phyloP scores from a whole-genome alignment of 2,113 vertebrate species.

The Ochotona curzoniae region DNA sequence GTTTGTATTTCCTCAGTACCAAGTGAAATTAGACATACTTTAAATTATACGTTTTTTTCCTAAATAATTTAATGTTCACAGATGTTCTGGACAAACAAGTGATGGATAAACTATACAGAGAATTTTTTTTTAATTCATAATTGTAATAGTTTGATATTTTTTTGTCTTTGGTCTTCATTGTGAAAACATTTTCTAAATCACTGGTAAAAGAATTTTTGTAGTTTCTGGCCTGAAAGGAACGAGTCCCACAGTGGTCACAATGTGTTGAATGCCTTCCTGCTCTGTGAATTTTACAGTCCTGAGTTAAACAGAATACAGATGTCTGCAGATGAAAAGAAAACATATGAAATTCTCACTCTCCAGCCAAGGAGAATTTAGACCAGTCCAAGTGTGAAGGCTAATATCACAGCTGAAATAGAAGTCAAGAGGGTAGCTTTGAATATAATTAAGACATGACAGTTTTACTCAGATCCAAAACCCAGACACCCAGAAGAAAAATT shows the following conservation, averaged over 20 bases:
- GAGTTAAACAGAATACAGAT: conserved; percentile 78
- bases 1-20: not conserved
- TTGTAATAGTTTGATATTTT: conserved; percentile 56
- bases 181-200: conserved; percentile 44
- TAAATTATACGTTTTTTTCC: conserved; percentile 9
- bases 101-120: not conserved
- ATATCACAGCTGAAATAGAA: conserved; percentile 76
- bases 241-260: conserved; percentile 64
- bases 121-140: not conserved
- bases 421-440: conserved; percentile 73
- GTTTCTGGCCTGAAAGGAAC: conserved; percentile 53
- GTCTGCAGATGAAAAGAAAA: conserved; percentile 80
- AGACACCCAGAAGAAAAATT: conserved; percentile 62
- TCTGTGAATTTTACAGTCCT: conserved; percentile 64
- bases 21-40: not conserved
- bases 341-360: conserved; percentile 75
- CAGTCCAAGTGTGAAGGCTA: conserved; percentile 76
- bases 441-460: conserved; percentile 80
- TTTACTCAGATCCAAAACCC: conserved; percentile 72
- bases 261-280: conserved; percentile 38
- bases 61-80: conserved; percentile 18
- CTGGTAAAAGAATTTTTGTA: conserved; percentile 61
- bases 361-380: conserved; percentile 69
- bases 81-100: not conserved
- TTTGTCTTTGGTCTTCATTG: not conserved